Percentiles rank a stretch among this genome's conserved stretches.
These are phyloP conservation scores for Diadema setosum DNA, from an alignment of 35 echinoderm and acorn worm species.

Conservation along the genomic window DNA sequence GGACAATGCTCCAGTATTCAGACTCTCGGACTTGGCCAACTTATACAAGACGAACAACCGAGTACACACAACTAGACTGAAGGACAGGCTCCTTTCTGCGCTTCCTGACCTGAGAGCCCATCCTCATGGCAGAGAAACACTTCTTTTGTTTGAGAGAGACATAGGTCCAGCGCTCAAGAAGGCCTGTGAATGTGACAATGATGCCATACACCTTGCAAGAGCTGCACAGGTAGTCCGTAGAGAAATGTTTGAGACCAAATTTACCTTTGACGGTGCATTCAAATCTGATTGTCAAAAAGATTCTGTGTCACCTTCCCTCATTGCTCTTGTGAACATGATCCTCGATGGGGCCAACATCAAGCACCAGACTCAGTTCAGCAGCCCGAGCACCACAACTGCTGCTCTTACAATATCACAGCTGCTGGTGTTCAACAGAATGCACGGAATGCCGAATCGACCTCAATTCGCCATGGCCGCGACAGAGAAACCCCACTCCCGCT, in stretches of 20 bases:
- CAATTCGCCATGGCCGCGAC: neutral
- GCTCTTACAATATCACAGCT: slow-evolving; percentile 25
- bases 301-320: slow-evolving; percentile 45
- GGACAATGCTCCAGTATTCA: slow-evolving; percentile 35
- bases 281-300: slow-evolving; percentile 27
- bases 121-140: slow-evolving; percentile 29
- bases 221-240: slow-evolving; percentile 31
- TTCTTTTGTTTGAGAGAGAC: slow-evolving; percentile 43
- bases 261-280: slow-evolving; percentile 2
- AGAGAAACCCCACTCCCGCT: slow-evolving; percentile 43
- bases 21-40: slow-evolving; percentile 20
- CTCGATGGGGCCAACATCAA: slow-evolving; percentile 53
- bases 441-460: neutral
- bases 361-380: neutral
- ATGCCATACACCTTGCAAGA: slow-evolving; percentile 21
- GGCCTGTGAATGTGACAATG: slow-evolving; percentile 31
- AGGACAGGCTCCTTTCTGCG: slow-evolving; percentile 42
- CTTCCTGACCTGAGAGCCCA: slow-evolving; percentile 62
- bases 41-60: slow-evolving; percentile 35
- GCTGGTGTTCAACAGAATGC: slow-evolving; percentile 30
- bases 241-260: slow-evolving; percentile 19
- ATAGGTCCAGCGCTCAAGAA: slow-evolving; percentile 39
- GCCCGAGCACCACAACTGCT: neutral
- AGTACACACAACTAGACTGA: slow-evolving; percentile 64
- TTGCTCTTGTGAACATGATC: slow-evolving; percentile 58